A percentile compares a stretch with the other conserved stretches of the same genome.
Conservation (phyloP, 2,113 vertebrate species). For the Zosterops lateralis region DNA sequence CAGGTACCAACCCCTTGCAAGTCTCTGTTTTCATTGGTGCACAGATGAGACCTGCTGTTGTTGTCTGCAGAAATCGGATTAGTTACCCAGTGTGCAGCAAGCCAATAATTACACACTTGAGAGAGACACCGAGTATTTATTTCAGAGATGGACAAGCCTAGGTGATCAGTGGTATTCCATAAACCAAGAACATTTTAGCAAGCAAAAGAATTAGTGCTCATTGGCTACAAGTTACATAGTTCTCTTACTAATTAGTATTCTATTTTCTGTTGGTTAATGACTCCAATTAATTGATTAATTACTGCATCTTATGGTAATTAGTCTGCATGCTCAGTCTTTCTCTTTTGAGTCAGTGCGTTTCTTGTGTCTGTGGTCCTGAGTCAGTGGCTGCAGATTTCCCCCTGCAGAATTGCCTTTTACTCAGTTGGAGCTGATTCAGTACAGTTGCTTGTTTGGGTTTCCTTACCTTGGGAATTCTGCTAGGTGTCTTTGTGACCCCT, state of each 20-base stretch:
- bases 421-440: neutral
- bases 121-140: neutral
- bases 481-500: neutral
- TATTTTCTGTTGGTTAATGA: neutral
- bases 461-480: neutral
- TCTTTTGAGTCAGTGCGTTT: neutral
- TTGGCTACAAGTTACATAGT: neutral
- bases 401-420: neutral
- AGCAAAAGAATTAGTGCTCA: neutral
- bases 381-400: rapidly evolving
- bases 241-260: neutral
- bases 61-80: neutral
- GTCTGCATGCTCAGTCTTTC: neutral
- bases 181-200: neutral
- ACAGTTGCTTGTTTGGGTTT: neutral
- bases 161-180: neutral
- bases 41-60: neutral
- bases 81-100: neutral
- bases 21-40: neutral
- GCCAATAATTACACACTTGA: neutral
- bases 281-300: neutral
- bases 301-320: neutral
- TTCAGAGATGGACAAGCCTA: neutral
- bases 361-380: neutral
- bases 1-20: neutral